Evolutionary conservation across 1,140 invertebrate species (phyloP).

Genomic region (Maconellicoccus hirsutus): DNA sequence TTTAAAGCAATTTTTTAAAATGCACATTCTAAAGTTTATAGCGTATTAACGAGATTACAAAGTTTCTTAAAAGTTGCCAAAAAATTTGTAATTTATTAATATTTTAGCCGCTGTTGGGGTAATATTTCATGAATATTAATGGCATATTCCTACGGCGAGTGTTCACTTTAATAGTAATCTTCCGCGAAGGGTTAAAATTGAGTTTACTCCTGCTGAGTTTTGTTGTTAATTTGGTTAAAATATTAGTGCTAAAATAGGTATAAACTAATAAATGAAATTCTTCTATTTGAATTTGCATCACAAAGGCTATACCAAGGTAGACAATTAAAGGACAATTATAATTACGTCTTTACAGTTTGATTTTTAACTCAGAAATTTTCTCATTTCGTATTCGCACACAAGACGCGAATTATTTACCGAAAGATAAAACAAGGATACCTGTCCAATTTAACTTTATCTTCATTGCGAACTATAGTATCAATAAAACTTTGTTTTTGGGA

Average conservation of each 20-base stretch:
- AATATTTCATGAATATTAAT: slow-evolving; percentile 10
- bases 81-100: slow-evolving; percentile 10
- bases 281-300: neutral
- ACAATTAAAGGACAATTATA: too few species aligned
- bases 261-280: slow-evolving; percentile 1
- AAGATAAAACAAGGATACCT: too few species aligned
- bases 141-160: neutral
- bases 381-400: too few species aligned
- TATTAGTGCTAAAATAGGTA: neutral
- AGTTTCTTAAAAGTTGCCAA: neutral
- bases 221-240: neutral
- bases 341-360: too few species aligned
- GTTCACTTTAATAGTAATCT: neutral
- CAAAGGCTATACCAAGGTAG: too few species aligned
- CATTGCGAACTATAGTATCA: too few species aligned
- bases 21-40: neutral
- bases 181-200: neutral
- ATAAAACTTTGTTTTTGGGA: too few species aligned
- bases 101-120: neutral
- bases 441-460: too few species aligned
- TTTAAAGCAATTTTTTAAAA: neutral
- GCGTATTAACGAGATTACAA: slow-evolving; percentile 3
- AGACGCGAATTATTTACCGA: too few species aligned
- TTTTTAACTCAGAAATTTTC: too few species aligned
- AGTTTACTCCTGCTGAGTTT: neutral